Conservation (phyloP, 2,797 vertebrate genomes). For the Labroides dimidiatus region DNA sequence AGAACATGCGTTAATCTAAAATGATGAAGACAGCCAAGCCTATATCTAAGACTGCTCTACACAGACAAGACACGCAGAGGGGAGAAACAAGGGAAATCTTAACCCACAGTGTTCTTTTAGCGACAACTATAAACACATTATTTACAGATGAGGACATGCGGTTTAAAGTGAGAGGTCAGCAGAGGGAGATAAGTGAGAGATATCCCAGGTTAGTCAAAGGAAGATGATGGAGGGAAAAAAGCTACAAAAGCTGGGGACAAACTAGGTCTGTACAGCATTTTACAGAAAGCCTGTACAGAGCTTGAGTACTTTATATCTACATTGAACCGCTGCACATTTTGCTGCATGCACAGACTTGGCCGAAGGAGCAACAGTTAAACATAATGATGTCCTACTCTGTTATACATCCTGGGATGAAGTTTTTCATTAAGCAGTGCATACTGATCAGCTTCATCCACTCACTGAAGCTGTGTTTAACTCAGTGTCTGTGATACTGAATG, state of each 20-base stretch:
- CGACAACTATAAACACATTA: slow-evolving; percentile 73
- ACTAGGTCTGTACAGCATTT: slow-evolving; percentile 33
- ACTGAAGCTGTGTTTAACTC: slow-evolving; percentile 38
- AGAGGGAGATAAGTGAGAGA: slow-evolving; percentile 38
- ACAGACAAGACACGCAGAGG: slow-evolving; percentile 61
- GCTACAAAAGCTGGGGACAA: slow-evolving; percentile 31
- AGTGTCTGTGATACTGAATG: slow-evolving; percentile 40
- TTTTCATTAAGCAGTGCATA: slow-evolving; percentile 56
- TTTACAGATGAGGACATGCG: slow-evolving; percentile 81
- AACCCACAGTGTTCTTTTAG: slow-evolving; percentile 38
- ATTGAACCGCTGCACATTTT: slow-evolving; percentile 28
- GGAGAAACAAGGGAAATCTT: slow-evolving; percentile 55
- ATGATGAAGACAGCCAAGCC: slow-evolving; percentile 76
- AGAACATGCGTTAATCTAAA: slow-evolving; percentile 69
- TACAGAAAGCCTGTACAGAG: slow-evolving; percentile 43
- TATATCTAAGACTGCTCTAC: slow-evolving; percentile 54
- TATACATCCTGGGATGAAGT: slow-evolving; percentile 8
- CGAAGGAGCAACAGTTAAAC: slow-evolving; percentile 22
- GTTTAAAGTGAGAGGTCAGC: slow-evolving; percentile 59
- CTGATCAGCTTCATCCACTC: slow-evolving; percentile 36
- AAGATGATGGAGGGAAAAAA: slow-evolving; percentile 53
- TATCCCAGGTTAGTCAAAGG: slow-evolving; percentile 29
- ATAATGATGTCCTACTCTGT: slow-evolving; percentile 11
- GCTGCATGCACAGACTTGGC: slow-evolving; percentile 17
- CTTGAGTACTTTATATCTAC: slow-evolving; percentile 12